phyloP scores from a whole-genome alignment of 2,113 vertebrate genomes.

The Ellobius talpinus region DNA sequence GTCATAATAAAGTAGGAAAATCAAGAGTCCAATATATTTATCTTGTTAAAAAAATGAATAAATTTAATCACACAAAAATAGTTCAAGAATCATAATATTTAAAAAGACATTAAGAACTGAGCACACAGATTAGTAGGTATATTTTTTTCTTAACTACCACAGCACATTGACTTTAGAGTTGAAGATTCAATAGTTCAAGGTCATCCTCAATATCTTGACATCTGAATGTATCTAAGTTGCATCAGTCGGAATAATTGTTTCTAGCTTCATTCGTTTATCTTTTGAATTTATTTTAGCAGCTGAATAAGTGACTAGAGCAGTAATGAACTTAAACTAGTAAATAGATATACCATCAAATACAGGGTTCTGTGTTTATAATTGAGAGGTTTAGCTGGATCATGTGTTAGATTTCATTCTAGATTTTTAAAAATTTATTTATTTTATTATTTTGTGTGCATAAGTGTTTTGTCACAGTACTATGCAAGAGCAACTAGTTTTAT shows the following conservation, averaged over 20 bases:
- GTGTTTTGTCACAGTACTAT: background rate
- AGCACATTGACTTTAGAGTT: background rate
- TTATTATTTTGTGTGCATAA: background rate
- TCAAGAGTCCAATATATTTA: fast-evolving
- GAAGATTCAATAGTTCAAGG: background rate
- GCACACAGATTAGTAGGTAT: too few relatives aligned
- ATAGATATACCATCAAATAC: background rate
- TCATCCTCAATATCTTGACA: background rate
- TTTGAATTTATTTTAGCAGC: background rate
- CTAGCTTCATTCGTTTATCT: background rate
- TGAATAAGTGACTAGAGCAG: background rate
- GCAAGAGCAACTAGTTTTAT: background rate
- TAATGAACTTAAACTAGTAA: background rate
- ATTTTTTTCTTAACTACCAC: background rate
- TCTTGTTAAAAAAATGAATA: background rate
- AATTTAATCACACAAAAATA: background rate
- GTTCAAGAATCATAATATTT: background rate
- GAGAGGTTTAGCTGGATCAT: background rate
- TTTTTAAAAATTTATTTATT: background rate
- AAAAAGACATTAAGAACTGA: background rate
- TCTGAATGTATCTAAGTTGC: background rate
- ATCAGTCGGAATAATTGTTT: background rate
- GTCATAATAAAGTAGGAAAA: background rate
- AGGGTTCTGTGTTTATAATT: background rate
- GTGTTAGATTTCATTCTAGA: background rate